Base-by-base conservation (phyloP, 2,797 vertebrate genomes). In the Syndactyla subalaris region DNA sequence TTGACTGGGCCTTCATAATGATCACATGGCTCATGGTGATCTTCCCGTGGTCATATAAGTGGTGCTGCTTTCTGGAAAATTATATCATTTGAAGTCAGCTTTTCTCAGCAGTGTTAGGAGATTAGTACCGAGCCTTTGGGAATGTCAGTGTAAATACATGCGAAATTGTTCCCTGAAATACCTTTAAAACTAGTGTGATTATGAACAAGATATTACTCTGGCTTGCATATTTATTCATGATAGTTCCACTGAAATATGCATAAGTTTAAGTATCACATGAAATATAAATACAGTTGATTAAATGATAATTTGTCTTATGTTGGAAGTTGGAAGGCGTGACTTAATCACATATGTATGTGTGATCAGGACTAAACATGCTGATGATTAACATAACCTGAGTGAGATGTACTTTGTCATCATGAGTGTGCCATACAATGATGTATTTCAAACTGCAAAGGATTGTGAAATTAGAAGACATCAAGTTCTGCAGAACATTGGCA, bases 1-100 rank as follows among this genome's bases (percentile, higher is more conserved):
- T 70, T 0, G 0, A 0, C 10, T 59, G 62, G 71, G 61, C 9
- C 45, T 87, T 70, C 9, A 2, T 26, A n/a, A 18, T 6, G 12
- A 30, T 43, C 36, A 10, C 26, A 9, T 1, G 14, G 41, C 54
- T 76, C 54, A 52, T 1, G 2, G n/a, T 63, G 63, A 58, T 90
- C 22, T 24, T 74, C 83, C 63, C 2, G 2, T 4, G 4, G 65
- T 49, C n/a, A 5, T 32, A 10, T 1, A 4, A 55, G n/a, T 29
- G 20, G 26, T 57, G 54, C 12, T 76, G 22, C 1, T 4, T 1
- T 63, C 32, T 76, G 63, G 36, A 46, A 88, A 65, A 61, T 38
- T 10, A 65, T 29, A 26, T 29, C 19, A 43, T 30, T n/a, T 59
- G 68, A 55, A 74, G 27, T 48, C 46, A 51, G 38, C 27, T 92